Conservation (phyloP, 2,113 vertebrate species). For the Myrmecophaga tridactyla region DNA sequence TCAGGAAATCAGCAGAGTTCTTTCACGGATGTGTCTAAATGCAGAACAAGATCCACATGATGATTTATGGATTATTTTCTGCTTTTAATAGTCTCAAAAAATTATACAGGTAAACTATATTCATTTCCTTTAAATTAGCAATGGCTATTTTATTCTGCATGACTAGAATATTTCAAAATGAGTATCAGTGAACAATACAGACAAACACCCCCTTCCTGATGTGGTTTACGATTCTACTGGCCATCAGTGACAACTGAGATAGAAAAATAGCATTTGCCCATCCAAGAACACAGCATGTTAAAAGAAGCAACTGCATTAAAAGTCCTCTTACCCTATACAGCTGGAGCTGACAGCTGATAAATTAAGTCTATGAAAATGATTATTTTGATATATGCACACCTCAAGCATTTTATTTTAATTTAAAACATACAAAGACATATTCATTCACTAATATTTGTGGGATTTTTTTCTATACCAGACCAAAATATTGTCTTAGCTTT, state of each 20-base stretch:
- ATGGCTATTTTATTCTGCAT: background rate
- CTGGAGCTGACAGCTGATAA: background rate
- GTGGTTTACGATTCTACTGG: background rate
- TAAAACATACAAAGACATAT: background rate
- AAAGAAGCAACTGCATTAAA: background rate
- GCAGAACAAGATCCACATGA: background rate
- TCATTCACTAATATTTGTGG: background rate
- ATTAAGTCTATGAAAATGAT: background rate
- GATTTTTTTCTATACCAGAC: background rate
- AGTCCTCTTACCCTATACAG: background rate
- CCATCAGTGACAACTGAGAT: background rate
- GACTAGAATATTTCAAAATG: background rate
- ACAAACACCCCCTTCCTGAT: background rate
- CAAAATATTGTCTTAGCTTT: slow-evolving; percentile 4
- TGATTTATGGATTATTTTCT: background rate
- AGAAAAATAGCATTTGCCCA: background rate
- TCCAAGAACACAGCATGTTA: background rate
- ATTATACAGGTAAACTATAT: background rate
- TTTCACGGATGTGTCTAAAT: background rate
- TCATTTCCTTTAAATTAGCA: background rate
- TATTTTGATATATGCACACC: background rate
- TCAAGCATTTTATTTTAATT: slow-evolving; percentile 7
- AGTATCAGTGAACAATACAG: background rate
- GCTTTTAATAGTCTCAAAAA: slow-evolving; percentile 7
- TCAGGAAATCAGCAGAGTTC: background rate